Evolutionary conservation across 2,888 invertebrate genomes (phyloP), one percentile per base, ranked within the genome.

Genomic region (Plusia festucae): DNA sequence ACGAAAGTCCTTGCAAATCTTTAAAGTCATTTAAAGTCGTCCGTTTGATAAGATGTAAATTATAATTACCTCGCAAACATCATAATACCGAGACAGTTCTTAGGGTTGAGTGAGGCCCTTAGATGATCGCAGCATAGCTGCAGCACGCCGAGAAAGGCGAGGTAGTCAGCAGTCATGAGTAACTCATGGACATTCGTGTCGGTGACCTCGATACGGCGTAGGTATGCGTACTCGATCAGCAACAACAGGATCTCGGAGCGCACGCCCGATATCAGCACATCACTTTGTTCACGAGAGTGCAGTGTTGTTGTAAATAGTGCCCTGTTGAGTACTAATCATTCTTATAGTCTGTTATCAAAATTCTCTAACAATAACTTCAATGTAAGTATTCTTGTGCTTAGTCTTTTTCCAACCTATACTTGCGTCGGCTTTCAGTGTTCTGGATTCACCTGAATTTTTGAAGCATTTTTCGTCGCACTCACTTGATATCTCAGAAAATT

Each of bases 131-230:
- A 97, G 90, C 99, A 99, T 20, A 97, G 95, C 75, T 97, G 96
- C 58, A 98, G 95, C 53, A 99, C 96, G 0, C 98, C 98, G 53
- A 97, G 94, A 77, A 99, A 97, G 82, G 97, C 97, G 61, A 99
- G 96, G 88, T 98, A 99, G 93, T 99, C 99, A 3, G 99, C 98
- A 0, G 97, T 97, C 81, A 97, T 96, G 49, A 99, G 95, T 15
- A 99, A 94, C 82, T 97, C 96, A 83, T 97, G 97, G 0, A 98
- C 98, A 86, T 98, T 99, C 34, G 97, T 96, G 44, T 96, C 96
- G 65, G 96, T 97, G 24, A 99, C 96, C 68, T 97, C 96, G 60
- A 98, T 96, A 74, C 97, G 96, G 60, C 98, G 96, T 51, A 98
- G 94, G 90, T 99, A 99, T 0, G 98, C 97, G 90, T 97, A 99